Percentiles rank a stretch among this genome's conserved stretches.
Conservation (phyloP, 2,113 vertebrate species). For the Zosterops hypoxanthus region DNA sequence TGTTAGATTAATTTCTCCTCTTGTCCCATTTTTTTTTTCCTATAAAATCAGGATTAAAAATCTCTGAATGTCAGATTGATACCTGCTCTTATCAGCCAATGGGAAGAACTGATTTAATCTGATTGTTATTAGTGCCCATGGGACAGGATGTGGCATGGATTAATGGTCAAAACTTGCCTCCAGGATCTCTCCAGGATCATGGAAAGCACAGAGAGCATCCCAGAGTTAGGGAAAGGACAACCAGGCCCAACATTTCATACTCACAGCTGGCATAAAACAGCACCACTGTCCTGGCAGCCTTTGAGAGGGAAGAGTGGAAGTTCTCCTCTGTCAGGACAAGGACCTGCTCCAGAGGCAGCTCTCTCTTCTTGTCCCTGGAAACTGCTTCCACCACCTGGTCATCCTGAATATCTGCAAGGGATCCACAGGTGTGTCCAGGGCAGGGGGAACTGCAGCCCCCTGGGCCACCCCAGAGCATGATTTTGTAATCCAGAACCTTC, state of each 20-base stretch:
- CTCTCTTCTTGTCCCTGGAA: constrained; percentile 77
- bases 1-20: not conserved
- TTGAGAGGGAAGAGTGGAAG: constrained; percentile 71
- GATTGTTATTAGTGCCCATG: accelerated
- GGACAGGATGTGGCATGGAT: not conserved
- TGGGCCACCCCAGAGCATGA: not conserved
- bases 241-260: constrained; percentile 29
- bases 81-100: not conserved
- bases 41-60: not conserved
- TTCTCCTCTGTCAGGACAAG: constrained; percentile 81
- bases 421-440: not conserved
- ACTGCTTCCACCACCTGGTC: constrained; percentile 88
- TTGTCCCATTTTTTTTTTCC: not conserved
- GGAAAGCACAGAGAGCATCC: not conserved
- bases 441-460: not conserved
- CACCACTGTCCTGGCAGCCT: constrained; percentile 72
- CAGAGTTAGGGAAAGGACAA: not conserved
- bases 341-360: constrained; percentile 75
- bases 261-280: constrained; percentile 93
- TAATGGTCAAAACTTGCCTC: not conserved
- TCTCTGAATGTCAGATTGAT: not conserved
- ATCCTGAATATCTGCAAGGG: constrained; percentile 82
- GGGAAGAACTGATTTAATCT: not conserved
- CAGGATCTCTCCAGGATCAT: not conserved
- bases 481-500: not conserved